Evolutionary conservation across 1,140 invertebrate genomes (phyloP).

Genomic region (Lysiphlebus fabarum): DNA sequence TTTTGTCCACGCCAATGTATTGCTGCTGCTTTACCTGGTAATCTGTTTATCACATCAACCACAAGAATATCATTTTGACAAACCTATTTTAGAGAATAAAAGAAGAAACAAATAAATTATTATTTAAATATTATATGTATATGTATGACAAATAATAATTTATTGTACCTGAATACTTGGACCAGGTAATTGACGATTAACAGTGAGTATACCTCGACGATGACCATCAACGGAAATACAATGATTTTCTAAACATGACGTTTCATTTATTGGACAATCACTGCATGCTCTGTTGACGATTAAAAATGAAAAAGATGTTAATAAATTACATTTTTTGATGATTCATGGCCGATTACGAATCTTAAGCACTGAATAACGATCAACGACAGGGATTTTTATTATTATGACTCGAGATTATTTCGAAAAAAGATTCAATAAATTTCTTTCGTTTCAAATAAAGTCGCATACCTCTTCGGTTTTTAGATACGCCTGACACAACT

Average conservation of each 20-base stretch:
- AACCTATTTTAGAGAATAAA: conserved; percentile 53
- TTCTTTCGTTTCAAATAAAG: too few species aligned
- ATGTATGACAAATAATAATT: conserved; percentile 11
- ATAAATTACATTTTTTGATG: too few species aligned
- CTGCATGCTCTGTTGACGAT: conserved; percentile 58
- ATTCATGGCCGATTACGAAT: too few species aligned
- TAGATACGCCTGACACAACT: too few species aligned
- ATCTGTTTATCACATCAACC: conserved; percentile 76
- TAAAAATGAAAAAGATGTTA: too few species aligned
- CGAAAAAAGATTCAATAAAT: too few species aligned
- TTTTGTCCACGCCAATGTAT: conserved; percentile 83
- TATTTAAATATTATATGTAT: conserved; percentile 3
- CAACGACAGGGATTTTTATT: too few species aligned
- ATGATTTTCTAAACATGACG: conserved; percentile 59
- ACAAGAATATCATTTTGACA: conserved; percentile 83
- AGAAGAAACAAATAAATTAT: conserved; percentile 1
- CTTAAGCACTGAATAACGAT: too few species aligned
- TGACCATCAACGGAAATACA: conserved; percentile 72
- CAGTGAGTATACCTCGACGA: conserved; percentile 67
- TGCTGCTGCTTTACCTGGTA: conserved; percentile 67
- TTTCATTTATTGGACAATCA: conserved; percentile 63
- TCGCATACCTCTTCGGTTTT: too few species aligned
- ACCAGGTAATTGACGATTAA: conserved; percentile 79
- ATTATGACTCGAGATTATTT: too few species aligned
- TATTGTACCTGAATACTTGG: conserved; percentile 69